phyloP scores from a whole-genome alignment of 2,113 vertebrate species.

The Alosa alosa region DNA sequence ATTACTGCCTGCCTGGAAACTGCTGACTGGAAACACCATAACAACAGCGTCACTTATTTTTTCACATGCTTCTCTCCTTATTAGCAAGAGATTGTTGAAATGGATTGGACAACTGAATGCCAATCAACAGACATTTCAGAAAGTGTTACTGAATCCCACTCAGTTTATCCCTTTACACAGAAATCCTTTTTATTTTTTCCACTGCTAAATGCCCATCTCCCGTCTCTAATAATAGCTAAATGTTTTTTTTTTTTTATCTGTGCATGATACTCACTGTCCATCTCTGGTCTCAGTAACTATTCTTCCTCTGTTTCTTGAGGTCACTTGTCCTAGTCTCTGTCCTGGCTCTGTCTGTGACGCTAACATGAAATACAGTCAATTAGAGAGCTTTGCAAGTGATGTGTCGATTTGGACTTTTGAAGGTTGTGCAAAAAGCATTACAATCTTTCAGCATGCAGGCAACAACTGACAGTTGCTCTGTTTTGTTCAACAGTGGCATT shows the following conservation, averaged over 20 bases:
- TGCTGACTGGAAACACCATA: background rate
- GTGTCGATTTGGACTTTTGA: background rate
- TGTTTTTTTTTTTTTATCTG: background rate
- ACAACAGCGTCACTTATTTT: background rate
- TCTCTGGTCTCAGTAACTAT: background rate
- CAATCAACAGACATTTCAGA: background rate
- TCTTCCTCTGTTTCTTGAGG: background rate
- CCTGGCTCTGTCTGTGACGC: background rate
- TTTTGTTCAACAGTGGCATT: background rate
- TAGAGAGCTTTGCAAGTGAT: background rate
- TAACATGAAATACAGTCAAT: background rate
- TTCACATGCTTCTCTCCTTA: background rate
- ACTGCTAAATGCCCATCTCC: background rate
- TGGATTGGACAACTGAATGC: background rate
- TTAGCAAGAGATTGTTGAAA: background rate
- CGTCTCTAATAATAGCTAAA: too few species aligned
- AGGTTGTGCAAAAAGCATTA: background rate
- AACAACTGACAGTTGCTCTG: background rate
- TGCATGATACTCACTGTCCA: background rate
- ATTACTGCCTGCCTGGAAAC: constrained; percentile 1
- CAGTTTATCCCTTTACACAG: background rate
- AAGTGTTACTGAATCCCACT: background rate
- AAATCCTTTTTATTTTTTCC: background rate
- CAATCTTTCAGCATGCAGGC: background rate
- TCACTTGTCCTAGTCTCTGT: background rate